Evolutionary conservation across 2,888 invertebrate genomes (phyloP).

Genomic region (Hipparchia sbordonii): DNA sequence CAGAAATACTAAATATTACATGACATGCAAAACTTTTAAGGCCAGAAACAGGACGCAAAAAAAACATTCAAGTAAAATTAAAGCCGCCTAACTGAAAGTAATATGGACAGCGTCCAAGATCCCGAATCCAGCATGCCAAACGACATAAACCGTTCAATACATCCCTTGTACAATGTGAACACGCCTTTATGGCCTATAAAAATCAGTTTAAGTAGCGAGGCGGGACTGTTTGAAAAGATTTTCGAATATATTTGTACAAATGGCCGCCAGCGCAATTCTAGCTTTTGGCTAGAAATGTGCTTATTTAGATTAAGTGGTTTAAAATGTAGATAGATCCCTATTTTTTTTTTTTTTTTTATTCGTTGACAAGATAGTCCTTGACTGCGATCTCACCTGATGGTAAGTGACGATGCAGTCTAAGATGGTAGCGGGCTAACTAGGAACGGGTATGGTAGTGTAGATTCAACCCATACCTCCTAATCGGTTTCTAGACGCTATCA

Average conservation of each 20-base stretch:
- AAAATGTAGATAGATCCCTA: neutral
- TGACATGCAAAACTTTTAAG: slow-evolving; percentile 9
- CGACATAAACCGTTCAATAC: slow-evolving; percentile 25
- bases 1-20: neutral
- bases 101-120: slow-evolving; percentile 18
- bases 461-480: too few species aligned
- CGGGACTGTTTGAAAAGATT: slow-evolving; percentile 20
- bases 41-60: neutral
- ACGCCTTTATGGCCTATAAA: slow-evolving; percentile 27
- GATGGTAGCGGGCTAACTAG: too few species aligned
- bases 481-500: too few species aligned
- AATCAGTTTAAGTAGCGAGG: slow-evolving; percentile 30
- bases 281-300: slow-evolving; percentile 12
- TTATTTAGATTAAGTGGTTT: slow-evolving; percentile 2
- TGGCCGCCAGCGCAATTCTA: neutral
- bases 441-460: too few species aligned
- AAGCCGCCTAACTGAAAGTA: slow-evolving; percentile 16
- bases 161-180: slow-evolving; percentile 24
- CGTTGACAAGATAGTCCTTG: too few species aligned
- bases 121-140: slow-evolving; percentile 21
- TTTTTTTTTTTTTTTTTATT: too few species aligned
- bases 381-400: too few species aligned
- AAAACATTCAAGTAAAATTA: slow-evolving; percentile 4
- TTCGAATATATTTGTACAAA: slow-evolving; percentile 19
- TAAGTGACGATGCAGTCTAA: too few species aligned